These are phyloP conservation scores for Setophaga coronata DNA, from an alignment of 2,113 vertebrate genomes.

Conservation along the genomic window DNA sequence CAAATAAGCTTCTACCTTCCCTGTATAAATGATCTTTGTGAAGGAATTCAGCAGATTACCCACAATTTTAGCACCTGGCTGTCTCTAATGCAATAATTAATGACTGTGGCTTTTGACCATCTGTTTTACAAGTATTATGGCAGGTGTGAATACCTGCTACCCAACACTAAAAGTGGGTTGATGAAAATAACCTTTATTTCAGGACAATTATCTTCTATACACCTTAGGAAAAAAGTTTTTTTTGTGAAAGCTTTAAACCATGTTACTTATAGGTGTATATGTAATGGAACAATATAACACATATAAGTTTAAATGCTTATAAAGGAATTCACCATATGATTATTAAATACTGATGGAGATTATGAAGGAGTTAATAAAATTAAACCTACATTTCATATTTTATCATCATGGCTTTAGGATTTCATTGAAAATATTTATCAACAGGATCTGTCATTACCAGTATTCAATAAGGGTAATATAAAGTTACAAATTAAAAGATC, in stretches of 20 bases:
- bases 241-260: not conserved
- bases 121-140: conserved; percentile 48
- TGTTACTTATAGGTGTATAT: not conserved
- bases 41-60: conserved; percentile 18
- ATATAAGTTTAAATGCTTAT: not conserved
- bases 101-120: conserved; percentile 47
- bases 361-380: not conserved
- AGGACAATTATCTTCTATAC: not conserved
- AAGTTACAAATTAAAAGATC: not conserved
- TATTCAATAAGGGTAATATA: not conserved
- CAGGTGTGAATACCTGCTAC: not conserved
- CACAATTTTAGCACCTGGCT: conserved; percentile 53
- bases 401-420: not conserved
- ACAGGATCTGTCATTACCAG: not conserved
- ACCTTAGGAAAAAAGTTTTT: not conserved
- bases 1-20: not conserved
- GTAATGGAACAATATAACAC: not conserved
- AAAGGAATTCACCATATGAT: not conserved
- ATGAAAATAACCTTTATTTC: not conserved
- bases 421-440: not conserved
- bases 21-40: not conserved
- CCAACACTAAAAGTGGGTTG: not conserved
- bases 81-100: conserved; percentile 58
- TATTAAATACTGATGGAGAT: not conserved
- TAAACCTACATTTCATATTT: not conserved